Evolutionary conservation across 2,113 vertebrate genomes (phyloP).

Genomic region (Gasterosteus aculeatus): DNA sequence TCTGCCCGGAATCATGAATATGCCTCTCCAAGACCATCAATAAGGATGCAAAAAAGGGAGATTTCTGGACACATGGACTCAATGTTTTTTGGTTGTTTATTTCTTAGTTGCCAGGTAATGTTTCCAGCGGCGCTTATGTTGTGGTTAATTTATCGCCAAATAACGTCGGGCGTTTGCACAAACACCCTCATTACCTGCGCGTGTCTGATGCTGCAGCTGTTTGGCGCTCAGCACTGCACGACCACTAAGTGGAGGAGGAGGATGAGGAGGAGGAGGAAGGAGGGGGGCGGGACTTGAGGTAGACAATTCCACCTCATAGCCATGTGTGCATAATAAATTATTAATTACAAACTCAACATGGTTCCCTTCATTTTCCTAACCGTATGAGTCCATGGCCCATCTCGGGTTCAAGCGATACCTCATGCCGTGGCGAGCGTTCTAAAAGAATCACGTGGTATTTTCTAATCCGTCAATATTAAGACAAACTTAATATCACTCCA

Average conservation of each 20-base stretch:
- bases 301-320: conserved; percentile 18
- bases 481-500: conserved; percentile 42
- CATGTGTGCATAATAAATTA: conserved; percentile 45
- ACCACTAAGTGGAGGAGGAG: too few relatives aligned
- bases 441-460: conserved; percentile 42
- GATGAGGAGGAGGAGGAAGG: too few relatives aligned
- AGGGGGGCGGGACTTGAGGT: too few relatives aligned
- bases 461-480: conserved; percentile 51
- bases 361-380: conserved; percentile 44
- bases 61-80: conserved; percentile 23
- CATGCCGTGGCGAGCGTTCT: conserved; percentile 41
- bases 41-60: conserved; percentile 54
- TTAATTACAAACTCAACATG: conserved; percentile 45
- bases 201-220: too few relatives aligned
- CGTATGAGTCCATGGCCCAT: conserved; percentile 20
- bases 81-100: too few relatives aligned
- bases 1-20: conserved; percentile 45
- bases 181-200: too few relatives aligned
- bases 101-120: too few relatives aligned
- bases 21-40: conserved; percentile 45
- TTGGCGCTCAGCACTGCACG: too few relatives aligned
- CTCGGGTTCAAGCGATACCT: conserved; percentile 29
- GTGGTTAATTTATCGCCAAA: too few relatives aligned
- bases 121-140: too few relatives aligned
- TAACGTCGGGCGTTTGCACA: too few relatives aligned